A percentile compares a stretch with the other conserved stretches of the same genome.
These are phyloP conservation scores for Anagyrus pseudococci DNA, from an alignment of 2,888 invertebrate genomes.

Conservation along the genomic window DNA sequence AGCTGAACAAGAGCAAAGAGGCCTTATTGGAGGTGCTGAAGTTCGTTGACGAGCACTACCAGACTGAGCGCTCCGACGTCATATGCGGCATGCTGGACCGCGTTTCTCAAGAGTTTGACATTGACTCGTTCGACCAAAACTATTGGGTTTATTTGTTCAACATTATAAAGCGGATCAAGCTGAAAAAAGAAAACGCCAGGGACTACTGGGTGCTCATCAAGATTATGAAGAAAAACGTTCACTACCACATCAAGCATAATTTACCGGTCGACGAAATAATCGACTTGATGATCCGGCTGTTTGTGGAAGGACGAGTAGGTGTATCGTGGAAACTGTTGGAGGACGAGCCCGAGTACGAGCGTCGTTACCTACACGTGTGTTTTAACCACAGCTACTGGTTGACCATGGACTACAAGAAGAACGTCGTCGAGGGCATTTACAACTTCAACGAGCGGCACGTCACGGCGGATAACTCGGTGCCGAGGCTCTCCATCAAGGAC, in stretches of 20 bases:
- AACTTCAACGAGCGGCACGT: conserved; percentile 43
- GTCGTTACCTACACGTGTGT: conserved; percentile 44
- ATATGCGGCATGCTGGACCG: conserved; percentile 31
- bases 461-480: neutral
- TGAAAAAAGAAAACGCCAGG: conserved; percentile 37
- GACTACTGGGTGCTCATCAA: conserved; percentile 28
- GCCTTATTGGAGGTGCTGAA: conserved; percentile 47
- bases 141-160: conserved; percentile 51
- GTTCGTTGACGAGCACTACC: conserved; percentile 49
- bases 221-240: conserved; percentile 40
- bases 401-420: conserved; percentile 22
- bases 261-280: conserved; percentile 30
- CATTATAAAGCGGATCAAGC: conserved; percentile 40
- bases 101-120: conserved; percentile 41
- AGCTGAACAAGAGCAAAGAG: conserved; percentile 51
- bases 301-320: neutral
- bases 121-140: conserved; percentile 42
- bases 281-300: conserved; percentile 22
- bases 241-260: conserved; percentile 38
- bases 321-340: conserved; percentile 43
- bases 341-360: conserved; percentile 45
- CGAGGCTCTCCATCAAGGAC: conserved; percentile 30
- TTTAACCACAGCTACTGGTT: conserved; percentile 36
- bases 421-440: conserved; percentile 40
- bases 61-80: conserved; percentile 48